phyloP scores from a whole-genome alignment of 2,797 vertebrate genomes.

The Chelon auratus region DNA sequence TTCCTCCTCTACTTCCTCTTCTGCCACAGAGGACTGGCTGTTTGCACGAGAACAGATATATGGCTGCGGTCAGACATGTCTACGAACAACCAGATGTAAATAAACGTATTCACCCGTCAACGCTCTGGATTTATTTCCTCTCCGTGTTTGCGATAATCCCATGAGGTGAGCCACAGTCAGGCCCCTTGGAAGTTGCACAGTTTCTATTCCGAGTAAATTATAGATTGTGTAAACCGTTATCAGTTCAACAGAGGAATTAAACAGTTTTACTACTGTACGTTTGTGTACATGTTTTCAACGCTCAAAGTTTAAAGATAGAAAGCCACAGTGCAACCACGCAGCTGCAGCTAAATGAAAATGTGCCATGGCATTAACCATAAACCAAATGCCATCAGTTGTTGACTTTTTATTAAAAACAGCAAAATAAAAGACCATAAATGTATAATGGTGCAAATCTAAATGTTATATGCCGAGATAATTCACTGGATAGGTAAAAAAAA shows the following conservation, averaged over 20 bases:
- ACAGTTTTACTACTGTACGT: too few relatives aligned
- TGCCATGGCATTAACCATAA: too few relatives aligned
- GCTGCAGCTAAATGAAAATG: too few relatives aligned
- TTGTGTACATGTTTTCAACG: too few relatives aligned
- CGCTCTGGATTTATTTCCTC: constrained; percentile 6
- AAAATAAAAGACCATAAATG: too few relatives aligned
- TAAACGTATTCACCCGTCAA: constrained; percentile 13
- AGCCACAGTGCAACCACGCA: too few relatives aligned
- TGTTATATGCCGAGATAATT: not conserved
- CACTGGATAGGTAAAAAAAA: not conserved
- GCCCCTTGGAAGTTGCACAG: constrained; percentile 21
- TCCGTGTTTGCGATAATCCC: constrained; percentile 30
- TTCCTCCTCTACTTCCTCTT: constrained; percentile 19
- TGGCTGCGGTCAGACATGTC: constrained; percentile 15
- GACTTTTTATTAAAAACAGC: too few relatives aligned
- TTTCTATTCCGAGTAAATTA: constrained; percentile 10
- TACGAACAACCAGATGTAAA: constrained; percentile 40
- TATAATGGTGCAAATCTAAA: not conserved
- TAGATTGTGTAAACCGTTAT: not conserved
- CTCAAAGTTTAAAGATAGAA: too few relatives aligned
- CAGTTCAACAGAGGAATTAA: not conserved
- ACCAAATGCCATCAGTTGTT: too few relatives aligned
- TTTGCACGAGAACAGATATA: not conserved
- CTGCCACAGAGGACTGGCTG: not conserved
- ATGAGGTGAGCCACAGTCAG: not conserved